Base-by-base conservation (phyloP, 2,888 invertebrate species). In the Epinotia brunnichana region DNA sequence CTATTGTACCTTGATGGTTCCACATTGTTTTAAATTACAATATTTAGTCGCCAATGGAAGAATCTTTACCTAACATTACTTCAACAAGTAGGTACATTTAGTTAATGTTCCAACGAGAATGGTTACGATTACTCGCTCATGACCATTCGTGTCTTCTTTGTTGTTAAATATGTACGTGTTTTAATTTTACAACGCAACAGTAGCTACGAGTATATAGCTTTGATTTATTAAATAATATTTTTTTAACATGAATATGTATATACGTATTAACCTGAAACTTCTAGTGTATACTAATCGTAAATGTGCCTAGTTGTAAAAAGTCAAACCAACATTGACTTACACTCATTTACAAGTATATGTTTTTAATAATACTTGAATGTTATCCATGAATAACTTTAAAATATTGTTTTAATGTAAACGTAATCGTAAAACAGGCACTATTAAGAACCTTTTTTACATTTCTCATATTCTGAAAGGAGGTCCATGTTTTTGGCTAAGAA, bases 11-110 rank as follows among this genome's bases (percentile, higher is more conserved):
- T 19, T 61, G 19, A 71, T 71, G 60, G 44, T 11, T 21, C 15
- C n/a, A 19, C 41, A 67, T 71, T 71, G 71, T 71, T 54, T 57
- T 66, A 66, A 67, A 71, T 71, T 71, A 71, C 60, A 71, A 71
- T 71, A 71, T 71, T 71, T 67, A 67, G 60, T 21, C 60, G 60
- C n/a, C 71, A 67, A 71, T 71, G 60, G 54, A 41, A 61, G 61
- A 53, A 54, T 61, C 39, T 54, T 67, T 54, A 41, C 66, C 29
- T 54, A 19, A 66, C 53, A 61, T 63, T 60, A 71, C 48, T 66
- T 53, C 64, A 61, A 66, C 59, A 44, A 51, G 66, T 44, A 44
- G 60, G 66, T 44, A 44, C 66, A 54, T 71, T 71, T 60, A 71
- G 41, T 67, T 66, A 71, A 71, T 67, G 60, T 54, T 35, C 11